Percentiles rank a stretch among this genome's conserved stretches.
phyloP scores from a whole-genome alignment of 2,797 vertebrate species.

The Pangasius djambal region DNA sequence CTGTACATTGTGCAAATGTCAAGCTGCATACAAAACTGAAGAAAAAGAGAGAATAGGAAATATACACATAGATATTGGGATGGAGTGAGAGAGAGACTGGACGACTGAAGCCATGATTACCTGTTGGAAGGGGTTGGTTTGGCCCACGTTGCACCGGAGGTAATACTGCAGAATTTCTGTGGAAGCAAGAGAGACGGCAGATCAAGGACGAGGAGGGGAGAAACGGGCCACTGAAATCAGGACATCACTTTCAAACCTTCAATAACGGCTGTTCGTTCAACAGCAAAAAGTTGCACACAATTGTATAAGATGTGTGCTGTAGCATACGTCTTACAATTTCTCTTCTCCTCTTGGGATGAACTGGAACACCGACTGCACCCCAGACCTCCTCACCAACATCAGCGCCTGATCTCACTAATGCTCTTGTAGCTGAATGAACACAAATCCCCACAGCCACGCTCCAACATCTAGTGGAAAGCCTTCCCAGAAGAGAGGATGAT shows the following conservation, averaged over 20 bases:
- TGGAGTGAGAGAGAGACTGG: background rate
- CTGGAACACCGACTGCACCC: too few species aligned
- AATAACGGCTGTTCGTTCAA: background rate
- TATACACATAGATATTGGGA: background rate
- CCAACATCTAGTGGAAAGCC: too few species aligned
- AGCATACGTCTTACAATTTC: background rate
- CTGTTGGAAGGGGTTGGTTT: constrained; percentile 94
- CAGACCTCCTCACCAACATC: background rate
- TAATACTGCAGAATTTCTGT: constrained; percentile 91
- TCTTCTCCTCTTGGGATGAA: too few species aligned
- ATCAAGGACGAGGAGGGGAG: constrained; percentile 11
- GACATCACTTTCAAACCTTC: background rate
- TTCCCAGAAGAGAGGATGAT: too few species aligned
- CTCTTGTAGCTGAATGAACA: too few species aligned
- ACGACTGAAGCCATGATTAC: constrained; percentile 56
- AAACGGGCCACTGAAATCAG: background rate
- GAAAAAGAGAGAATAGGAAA: background rate
- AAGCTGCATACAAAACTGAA: background rate
- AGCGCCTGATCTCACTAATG: too few species aligned
- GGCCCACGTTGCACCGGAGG: constrained; percentile 82
- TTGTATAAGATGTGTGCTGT: background rate
- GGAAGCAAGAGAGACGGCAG: constrained; percentile 5
- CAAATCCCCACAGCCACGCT: too few species aligned
- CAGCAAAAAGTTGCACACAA: background rate
- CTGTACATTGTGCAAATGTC: background rate